A percentile compares a stretch with the other conserved stretches of the same genome.
Evolutionary conservation across 2,888 invertebrate genomes (phyloP).

Genomic region (Tipula vernalis): DNA sequence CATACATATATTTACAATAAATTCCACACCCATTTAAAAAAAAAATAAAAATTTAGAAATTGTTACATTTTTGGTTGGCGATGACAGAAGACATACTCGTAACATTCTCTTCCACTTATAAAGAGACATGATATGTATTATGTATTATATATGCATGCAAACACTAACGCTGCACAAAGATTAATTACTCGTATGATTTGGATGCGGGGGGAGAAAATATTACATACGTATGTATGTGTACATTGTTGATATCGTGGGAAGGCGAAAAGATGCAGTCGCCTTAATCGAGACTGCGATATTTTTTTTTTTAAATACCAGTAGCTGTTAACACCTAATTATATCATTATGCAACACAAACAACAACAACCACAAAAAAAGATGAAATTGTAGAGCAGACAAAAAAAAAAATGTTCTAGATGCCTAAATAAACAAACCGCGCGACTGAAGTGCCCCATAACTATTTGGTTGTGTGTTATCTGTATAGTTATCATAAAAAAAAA

Average conservation of each 20-base stretch:
- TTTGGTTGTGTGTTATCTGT: background rate
- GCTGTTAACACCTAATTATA: background rate
- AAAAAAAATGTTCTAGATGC: background rate
- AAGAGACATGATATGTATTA: no score
- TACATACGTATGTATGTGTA: no score
- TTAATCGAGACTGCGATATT: background rate
- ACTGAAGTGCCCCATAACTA: background rate
- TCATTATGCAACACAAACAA: background rate
- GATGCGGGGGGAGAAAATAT: no score
- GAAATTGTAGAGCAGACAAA: background rate
- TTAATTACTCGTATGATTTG: no score
- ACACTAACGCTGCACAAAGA: no score
- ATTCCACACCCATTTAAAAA: no score
- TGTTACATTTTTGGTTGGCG: no score
- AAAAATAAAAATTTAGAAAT: no score
- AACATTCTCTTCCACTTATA: no score
- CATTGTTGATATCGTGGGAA: background rate
- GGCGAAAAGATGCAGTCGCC: background rate
- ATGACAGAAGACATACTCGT: no score
- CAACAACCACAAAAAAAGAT: no score
- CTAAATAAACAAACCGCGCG: background rate
- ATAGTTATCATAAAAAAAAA: background rate
- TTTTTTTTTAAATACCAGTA: background rate
- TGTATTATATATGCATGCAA: background rate
- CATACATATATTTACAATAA: no score